phyloP scores from a whole-genome alignment of 1,140 invertebrate genomes.

The Phocides pigmalion region DNA sequence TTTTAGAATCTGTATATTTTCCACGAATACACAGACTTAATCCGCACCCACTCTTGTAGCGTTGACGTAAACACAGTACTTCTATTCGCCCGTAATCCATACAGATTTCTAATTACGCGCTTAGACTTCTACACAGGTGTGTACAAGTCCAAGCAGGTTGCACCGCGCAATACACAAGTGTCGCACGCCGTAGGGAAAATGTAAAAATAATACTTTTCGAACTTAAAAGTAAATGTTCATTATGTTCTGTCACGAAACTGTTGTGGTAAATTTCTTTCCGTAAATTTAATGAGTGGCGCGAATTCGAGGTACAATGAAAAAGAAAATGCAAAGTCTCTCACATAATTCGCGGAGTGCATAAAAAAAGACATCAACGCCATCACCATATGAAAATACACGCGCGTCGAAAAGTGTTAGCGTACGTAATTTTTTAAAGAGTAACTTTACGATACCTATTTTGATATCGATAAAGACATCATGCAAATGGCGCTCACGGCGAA shows the following conservation, averaged over 20 bases:
- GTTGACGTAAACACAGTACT: no score
- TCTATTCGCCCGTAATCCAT: no score
- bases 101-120: no score
- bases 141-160: no score
- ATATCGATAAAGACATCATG: slow-evolving; percentile 44
- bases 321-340: background rate
- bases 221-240: background rate
- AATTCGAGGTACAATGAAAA: background rate
- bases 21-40: no score
- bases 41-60: no score
- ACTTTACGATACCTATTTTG: slow-evolving; percentile 36
- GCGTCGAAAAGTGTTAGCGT: slow-evolving; percentile 20
- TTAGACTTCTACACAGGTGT: no score
- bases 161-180: no score
- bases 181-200: no score
- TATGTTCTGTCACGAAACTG: slow-evolving; percentile 1
- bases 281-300: slow-evolving; percentile 2
- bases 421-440: slow-evolving; percentile 32
- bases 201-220: background rate
- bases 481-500: slow-evolving; percentile 44
- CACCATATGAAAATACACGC: slow-evolving; percentile 3
- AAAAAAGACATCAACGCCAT: slow-evolving; percentile 13
- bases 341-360: slow-evolving; percentile 22
- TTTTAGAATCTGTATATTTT: no score
- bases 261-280: background rate